Percentiles rank a stretch among this genome's conserved stretches.
Conservation (phyloP, 2,797 vertebrate species). For the Pristis pectinata region DNA sequence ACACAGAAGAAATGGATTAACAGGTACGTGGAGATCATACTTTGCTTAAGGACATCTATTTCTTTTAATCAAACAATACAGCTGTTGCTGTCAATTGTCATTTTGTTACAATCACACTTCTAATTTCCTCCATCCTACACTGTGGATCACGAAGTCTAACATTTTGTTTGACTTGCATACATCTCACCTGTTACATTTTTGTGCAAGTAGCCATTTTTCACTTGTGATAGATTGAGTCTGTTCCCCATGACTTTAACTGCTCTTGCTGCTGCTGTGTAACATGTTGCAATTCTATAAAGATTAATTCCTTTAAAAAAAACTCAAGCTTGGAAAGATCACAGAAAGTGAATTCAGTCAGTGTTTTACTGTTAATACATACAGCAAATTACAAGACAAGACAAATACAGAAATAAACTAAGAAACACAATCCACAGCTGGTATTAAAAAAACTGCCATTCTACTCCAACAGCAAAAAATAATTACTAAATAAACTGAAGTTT, state of each 20-base stretch:
- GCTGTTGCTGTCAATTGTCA: neutral
- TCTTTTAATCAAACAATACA: neutral
- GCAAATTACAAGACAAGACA: neutral
- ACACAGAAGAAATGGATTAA: neutral
- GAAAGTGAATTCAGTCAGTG: neutral
- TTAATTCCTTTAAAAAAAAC: neutral
- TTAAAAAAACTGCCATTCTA: neutral
- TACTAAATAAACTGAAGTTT: neutral
- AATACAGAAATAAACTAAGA: no score
- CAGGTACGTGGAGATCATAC: neutral
- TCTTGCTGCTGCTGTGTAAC: neutral
- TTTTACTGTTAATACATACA: neutral
- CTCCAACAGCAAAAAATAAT: neutral
- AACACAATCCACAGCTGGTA: no score
- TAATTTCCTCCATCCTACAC: neutral
- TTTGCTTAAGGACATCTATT: no score
- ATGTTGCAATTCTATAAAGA: neutral
- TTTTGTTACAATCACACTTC: neutral
- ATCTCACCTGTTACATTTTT: neutral
- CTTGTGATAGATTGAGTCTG: neutral
- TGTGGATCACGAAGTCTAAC: neutral
- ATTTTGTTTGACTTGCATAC: neutral
- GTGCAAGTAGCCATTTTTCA: neutral
- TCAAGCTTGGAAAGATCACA: neutral
- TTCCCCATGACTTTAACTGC: neutral